Evolutionary conservation across 1,140 invertebrate species (phyloP), one percentile per base, ranked within the genome.

Genomic region (Microplitis mediator): DNA sequence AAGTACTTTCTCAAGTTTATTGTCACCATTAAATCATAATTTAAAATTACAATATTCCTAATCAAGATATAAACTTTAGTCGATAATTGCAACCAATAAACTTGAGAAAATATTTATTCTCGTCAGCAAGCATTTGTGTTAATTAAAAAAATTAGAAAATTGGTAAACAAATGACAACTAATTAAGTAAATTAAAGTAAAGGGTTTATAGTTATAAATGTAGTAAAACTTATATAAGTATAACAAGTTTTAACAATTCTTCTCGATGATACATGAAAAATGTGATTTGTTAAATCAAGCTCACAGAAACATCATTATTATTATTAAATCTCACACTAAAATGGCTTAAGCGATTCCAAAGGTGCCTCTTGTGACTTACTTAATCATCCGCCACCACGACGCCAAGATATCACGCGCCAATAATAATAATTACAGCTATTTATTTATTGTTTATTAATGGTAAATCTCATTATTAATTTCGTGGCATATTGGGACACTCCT

Each of bases 1-100:
- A 77, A 64, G 71, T 78, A 65, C 74, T 74, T 74, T 85, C 78
- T 83, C 78, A 81, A 85, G 82, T 86, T 86, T 84, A 85, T 84
- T 76, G n/a, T 32, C 9, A 23, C 23, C 23, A 23, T 23, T 23
- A 23, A 23, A 23, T 23, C 2, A 54, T 67, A 8, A 52, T 6
- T 39, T 39, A 54, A 58, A 36, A 16, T 9, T 11, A 13, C 66
- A 45, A 39, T 9, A n/a, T 70, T 71, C 50, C n/a, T 39, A 51
- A 51, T n/a, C 8, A 9, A 51, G 45, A 51, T 51, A 23, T 23
- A 23, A 23, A 23, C 23, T 23, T 23, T 23, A 23, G 23, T 23
- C 23, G 23, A 23, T 23, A 23, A 23, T 23, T 23, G 23, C 23
- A 23, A 23, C 23, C 23, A 23, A 45, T 9, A 45, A 45, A 45